Evolutionary conservation across 2,888 invertebrate species (phyloP).

Genomic region (Protodeltote pygarga): DNA sequence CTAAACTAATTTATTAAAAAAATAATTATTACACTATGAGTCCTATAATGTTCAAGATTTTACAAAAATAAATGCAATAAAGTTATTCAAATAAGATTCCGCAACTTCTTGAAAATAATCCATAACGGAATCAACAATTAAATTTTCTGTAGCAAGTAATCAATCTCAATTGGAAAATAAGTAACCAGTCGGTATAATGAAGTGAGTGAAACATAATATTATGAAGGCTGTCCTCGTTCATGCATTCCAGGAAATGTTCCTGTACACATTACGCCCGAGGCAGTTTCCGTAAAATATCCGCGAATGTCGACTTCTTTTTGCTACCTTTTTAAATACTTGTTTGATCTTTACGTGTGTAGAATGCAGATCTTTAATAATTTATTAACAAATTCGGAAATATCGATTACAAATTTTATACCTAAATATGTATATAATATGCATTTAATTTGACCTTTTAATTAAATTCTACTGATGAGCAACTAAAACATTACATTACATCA

Average conservation of each 20-base stretch:
- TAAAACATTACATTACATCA: constrained; percentile 42
- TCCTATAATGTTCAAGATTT: too few species aligned
- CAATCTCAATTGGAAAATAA: too few species aligned
- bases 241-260: constrained; percentile 45
- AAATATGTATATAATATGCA: not conserved
- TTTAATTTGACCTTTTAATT: constrained; percentile 17
- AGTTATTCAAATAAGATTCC: too few species aligned
- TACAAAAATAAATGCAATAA: too few species aligned
- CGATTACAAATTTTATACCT: not conserved
- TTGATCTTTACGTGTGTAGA: constrained; percentile 10
- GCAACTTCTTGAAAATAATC: too few species aligned
- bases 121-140: too few species aligned
- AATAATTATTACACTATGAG: too few species aligned
- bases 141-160: too few species aligned
- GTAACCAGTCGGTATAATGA: too few species aligned
- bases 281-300: constrained; percentile 46
- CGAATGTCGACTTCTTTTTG: constrained; percentile 52
- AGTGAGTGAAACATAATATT: constrained; percentile 10
- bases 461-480: constrained; percentile 28
- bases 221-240: constrained; percentile 24
- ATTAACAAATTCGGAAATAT: constrained; percentile 15
- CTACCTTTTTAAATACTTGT: constrained; percentile 24
- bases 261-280: constrained; percentile 27
- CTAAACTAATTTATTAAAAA: too few species aligned
- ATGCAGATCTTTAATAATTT: constrained; percentile 1